These are phyloP conservation scores for Volucella inanis DNA, from an alignment of 2,888 invertebrate species.

Conservation along the genomic window DNA sequence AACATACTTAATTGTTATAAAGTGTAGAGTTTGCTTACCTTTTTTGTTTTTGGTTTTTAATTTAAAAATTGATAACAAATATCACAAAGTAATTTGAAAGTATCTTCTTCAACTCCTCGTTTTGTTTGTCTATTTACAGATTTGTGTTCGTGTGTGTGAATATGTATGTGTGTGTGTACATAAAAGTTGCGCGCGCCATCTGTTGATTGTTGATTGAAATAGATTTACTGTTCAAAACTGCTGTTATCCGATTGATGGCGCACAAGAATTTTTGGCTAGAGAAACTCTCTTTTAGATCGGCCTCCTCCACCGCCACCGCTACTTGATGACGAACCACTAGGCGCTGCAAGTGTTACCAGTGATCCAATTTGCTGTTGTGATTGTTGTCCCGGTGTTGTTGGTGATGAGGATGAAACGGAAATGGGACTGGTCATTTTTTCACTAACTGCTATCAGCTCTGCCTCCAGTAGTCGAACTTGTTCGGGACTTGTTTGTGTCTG, in stretches of 20 bases:
- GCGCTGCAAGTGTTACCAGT: slow-evolving; percentile 60
- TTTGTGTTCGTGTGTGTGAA: slow-evolving; percentile 2
- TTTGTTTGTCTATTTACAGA: slow-evolving; percentile 43
- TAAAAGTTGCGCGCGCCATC: slow-evolving; percentile 54
- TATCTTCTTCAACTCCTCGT: slow-evolving; percentile 31
- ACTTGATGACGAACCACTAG: slow-evolving; percentile 63
- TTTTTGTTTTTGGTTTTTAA: slow-evolving; percentile 14
- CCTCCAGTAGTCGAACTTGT: slow-evolving; percentile 79
- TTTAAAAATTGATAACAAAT: slow-evolving; percentile 66
- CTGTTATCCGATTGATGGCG: slow-evolving; percentile 83
- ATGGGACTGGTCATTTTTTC: slow-evolving; percentile 54
- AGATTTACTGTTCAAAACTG: slow-evolving; percentile 76
- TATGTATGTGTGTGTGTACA: slow-evolving; percentile 10
- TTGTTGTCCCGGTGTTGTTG: slow-evolving; percentile 74
- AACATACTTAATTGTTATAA: neutral
- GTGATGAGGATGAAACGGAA: slow-evolving; percentile 66
- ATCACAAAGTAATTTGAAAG: slow-evolving; percentile 71
- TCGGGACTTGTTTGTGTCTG: slow-evolving; percentile 79
- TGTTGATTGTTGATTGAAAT: slow-evolving; percentile 32
- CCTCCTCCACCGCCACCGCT: slow-evolving; percentile 77
- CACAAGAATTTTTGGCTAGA: slow-evolving; percentile 83
- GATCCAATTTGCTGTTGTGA: slow-evolving; percentile 55
- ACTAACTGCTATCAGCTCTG: slow-evolving; percentile 76
- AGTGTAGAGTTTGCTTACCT: slow-evolving; percentile 45
- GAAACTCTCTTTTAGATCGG: slow-evolving; percentile 82